A percentile compares a stretch with the other conserved stretches of the same genome.
These are phyloP conservation scores for Mellivora capensis DNA, from an alignment of 2,113 vertebrate genomes.

Conservation along the genomic window DNA sequence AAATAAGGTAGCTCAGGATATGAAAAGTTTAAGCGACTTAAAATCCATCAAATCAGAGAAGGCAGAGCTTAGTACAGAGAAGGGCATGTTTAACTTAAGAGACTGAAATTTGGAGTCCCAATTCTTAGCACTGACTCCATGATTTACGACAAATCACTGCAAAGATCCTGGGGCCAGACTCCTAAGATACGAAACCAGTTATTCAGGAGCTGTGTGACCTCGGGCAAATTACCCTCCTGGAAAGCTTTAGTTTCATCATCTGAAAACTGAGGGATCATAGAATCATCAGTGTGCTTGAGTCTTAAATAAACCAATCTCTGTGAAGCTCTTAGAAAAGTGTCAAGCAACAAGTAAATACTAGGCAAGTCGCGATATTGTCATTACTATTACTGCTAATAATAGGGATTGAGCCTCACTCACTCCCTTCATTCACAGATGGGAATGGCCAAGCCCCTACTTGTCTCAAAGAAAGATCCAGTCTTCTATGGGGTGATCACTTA, in stretches of 20 bases:
- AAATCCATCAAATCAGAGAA: neutral
- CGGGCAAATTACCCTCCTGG: neutral
- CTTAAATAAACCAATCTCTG: neutral
- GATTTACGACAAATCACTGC: neutral
- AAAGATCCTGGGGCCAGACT: neutral
- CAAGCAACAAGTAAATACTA: neutral
- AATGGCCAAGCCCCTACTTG: neutral
- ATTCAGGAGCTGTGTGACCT: neutral
- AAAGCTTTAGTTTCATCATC: neutral
- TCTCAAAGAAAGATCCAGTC: neutral
- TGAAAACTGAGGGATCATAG: neutral
- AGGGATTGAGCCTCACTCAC: neutral
- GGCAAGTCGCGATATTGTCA: neutral
- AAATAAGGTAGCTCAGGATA: neutral
- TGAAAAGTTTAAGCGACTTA: neutral
- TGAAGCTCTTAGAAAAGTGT: neutral
- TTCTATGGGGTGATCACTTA: neutral
- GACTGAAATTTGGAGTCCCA: neutral
- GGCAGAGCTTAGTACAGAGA: neutral
- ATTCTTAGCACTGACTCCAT: neutral
- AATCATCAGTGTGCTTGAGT: neutral
- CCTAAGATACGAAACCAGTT: neutral
- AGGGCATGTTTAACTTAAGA: neutral
- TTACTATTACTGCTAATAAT: neutral
- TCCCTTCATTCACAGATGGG: neutral